Percentiles rank a stretch among this genome's conserved stretches.
Conservation (phyloP, 2,888 invertebrate genomes). For the Brachyptera risi region DNA sequence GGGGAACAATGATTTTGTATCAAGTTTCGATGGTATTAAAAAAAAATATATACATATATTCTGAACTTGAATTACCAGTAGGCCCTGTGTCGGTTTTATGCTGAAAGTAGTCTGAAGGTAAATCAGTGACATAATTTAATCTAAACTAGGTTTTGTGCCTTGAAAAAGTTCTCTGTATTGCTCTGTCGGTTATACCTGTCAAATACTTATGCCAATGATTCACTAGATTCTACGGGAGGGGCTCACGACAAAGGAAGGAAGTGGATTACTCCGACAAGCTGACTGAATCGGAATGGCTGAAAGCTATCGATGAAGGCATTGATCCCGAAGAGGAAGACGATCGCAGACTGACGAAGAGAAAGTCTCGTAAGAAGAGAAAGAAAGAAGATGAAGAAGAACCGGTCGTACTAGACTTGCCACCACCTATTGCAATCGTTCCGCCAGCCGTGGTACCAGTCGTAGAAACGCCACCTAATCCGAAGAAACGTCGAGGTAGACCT, state of each 20-base stretch:
- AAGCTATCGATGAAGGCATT: constrained; percentile 38
- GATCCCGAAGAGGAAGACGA: constrained; percentile 37
- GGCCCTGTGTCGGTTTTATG: no score
- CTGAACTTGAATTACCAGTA: no score
- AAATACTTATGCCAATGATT: no score
- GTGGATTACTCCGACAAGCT: constrained; percentile 58
- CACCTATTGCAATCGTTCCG: not conserved
- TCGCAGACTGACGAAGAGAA: constrained; percentile 34
- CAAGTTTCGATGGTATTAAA: no score
- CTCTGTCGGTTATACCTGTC: no score
- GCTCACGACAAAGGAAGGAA: constrained; percentile 52
- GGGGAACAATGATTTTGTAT: no score
- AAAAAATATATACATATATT: no score
- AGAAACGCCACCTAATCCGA: constrained; percentile 19
- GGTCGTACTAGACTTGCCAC: constrained; percentile 27
- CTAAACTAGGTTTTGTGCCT: no score
- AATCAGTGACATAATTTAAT: no score
- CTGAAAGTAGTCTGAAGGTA: no score
- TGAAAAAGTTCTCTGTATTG: no score
- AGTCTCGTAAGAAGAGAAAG: constrained; percentile 34
- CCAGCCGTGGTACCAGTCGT: not conserved
- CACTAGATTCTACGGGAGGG: constrained; percentile 49
- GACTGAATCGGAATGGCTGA: constrained; percentile 58
- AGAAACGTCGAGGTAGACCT: constrained; percentile 32
- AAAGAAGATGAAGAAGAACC: constrained; percentile 37